These are phyloP conservation scores for Cebus imitator DNA, from an alignment of 2,113 vertebrate species.

Conservation along the genomic window DNA sequence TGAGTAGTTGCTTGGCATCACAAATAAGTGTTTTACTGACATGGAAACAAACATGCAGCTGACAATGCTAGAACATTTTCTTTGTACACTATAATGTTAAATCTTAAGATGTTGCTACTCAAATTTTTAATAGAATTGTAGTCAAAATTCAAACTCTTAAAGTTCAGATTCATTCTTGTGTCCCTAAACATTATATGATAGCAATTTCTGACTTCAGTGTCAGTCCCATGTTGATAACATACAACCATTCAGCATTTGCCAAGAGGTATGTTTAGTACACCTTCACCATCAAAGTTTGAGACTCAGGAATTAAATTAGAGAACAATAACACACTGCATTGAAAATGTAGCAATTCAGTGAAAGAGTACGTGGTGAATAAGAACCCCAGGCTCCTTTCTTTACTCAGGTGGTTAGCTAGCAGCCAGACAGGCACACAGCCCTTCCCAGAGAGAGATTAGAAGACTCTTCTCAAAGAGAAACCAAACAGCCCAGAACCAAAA, in stretches of 20 bases:
- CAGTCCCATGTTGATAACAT: not conserved
- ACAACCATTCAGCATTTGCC: not conserved
- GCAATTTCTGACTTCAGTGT: not conserved
- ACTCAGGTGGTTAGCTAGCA: not conserved
- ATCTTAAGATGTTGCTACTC: not conserved
- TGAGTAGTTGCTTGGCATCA: not conserved
- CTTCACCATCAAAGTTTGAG: not conserved
- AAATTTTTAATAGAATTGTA: not conserved
- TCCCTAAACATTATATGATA: not conserved
- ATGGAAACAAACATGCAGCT: not conserved
- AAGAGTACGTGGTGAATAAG: not conserved
- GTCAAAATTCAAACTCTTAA: slow-evolving; percentile 11
- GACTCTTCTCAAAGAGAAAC: not conserved
- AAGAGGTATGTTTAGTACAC: not conserved
- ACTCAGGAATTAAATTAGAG: not conserved
- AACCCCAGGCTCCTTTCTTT: not conserved
- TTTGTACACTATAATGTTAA: not conserved
- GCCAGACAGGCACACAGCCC: not conserved
- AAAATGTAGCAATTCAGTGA: not conserved
- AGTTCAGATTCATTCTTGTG: not conserved
- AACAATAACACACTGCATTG: not conserved
- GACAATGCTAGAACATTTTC: not conserved
- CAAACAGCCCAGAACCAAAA: not conserved
- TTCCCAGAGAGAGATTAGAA: not conserved
- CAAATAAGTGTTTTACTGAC: not conserved